Evolutionary conservation across 2,113 vertebrate species (phyloP).

Genomic region (Petaurus breviceps): DNA sequence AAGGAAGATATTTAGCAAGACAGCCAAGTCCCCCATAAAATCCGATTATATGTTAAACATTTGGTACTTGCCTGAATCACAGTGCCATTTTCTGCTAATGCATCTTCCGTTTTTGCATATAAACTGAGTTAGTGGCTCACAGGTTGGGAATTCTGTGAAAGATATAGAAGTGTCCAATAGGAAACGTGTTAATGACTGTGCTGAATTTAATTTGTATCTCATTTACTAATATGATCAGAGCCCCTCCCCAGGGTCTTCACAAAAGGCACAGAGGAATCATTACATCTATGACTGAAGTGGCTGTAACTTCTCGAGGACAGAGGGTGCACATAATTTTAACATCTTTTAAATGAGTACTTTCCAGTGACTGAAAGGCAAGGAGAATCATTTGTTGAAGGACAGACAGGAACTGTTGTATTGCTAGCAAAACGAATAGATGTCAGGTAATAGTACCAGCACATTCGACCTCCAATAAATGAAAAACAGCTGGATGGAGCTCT

Average conservation of each 20-base stretch:
- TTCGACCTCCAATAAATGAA: neutral
- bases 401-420: neutral
- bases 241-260: neutral
- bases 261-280: constrained; percentile 3
- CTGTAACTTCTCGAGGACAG: neutral
- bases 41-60: neutral
- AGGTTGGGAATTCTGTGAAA: constrained; percentile 93
- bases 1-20: neutral
- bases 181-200: constrained; percentile 37
- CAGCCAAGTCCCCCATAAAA: neutral
- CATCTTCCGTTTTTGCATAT: constrained; percentile 95
- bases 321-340: constrained; percentile 1
- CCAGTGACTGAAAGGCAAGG: constrained; percentile 2
- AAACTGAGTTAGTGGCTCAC: constrained; percentile 93
- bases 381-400: constrained; percentile 20
- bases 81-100: constrained; percentile 95
- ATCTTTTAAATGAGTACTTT: constrained; percentile 44
- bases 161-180: constrained; percentile 48
- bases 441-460: neutral
- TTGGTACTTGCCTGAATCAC: constrained; percentile 92
- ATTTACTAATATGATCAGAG: constrained; percentile 45
- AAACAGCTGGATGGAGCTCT: neutral
- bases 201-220: constrained; percentile 1
- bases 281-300: neutral
- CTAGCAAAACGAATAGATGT: constrained; percentile 14